Evolutionary conservation across 2,797 vertebrate genomes (phyloP).

Genomic region (Pipistrellus pygmaeus): DNA sequence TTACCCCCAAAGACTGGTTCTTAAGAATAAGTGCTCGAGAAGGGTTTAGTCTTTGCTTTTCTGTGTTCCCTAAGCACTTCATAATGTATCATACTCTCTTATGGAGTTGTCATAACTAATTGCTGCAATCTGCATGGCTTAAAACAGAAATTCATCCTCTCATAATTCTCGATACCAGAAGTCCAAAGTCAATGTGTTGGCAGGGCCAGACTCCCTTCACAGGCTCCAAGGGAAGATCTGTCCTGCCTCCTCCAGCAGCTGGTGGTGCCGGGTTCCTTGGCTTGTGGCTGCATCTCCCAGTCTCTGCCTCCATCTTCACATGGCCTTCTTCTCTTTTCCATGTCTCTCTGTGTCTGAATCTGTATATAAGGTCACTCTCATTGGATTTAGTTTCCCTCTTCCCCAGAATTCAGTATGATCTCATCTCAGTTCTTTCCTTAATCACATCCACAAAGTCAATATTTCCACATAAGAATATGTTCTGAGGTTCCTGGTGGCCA

Average conservation of each 20-base stretch:
- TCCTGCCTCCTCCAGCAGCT: background rate
- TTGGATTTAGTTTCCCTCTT: background rate
- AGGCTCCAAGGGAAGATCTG: fast-evolving
- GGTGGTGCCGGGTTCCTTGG: fast-evolving
- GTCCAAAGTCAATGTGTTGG: background rate
- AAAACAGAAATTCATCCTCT: background rate
- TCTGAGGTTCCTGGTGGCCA: background rate
- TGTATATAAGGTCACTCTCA: background rate
- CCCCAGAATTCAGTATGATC: fast-evolving
- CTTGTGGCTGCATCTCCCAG: fast-evolving
- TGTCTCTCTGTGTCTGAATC: background rate
- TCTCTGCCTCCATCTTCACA: fast-evolving
- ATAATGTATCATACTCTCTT: too few species aligned
- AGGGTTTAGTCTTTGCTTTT: background rate
- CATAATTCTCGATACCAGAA: background rate
- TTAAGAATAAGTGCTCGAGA: fast-evolving
- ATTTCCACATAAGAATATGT: background rate
- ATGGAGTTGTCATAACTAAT: background rate
- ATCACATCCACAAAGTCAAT: background rate
- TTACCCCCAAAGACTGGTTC: background rate
- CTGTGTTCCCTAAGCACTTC: background rate
- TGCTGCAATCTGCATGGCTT: fast-evolving
- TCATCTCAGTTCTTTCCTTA: background rate
- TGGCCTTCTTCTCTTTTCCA: fast-evolving
- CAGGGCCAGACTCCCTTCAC: fast-evolving